phyloP scores from a whole-genome alignment of 2,888 invertebrate genomes.

The Vanessa cardui region DNA sequence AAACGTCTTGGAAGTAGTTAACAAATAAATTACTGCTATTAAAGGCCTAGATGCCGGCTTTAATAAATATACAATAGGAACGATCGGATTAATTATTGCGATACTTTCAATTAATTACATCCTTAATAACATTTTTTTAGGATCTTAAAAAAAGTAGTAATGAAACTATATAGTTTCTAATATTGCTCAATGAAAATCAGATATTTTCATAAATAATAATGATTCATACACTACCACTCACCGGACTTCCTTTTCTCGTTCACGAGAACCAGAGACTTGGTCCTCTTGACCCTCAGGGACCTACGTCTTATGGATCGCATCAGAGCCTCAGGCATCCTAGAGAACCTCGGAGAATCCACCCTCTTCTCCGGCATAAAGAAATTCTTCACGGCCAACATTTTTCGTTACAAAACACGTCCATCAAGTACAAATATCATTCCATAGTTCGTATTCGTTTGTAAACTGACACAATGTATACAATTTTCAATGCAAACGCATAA shows the following conservation, averaged over 20 bases:
- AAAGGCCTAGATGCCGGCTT: not conserved
- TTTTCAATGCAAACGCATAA: slow-evolving; percentile 20
- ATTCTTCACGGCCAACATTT: slow-evolving; percentile 88
- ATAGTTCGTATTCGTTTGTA: slow-evolving; percentile 14
- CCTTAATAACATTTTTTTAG: too few relatives aligned
- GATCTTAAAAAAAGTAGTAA: too few relatives aligned
- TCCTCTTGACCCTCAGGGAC: slow-evolving; percentile 88
- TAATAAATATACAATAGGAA: not conserved
- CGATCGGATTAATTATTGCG: not conserved
- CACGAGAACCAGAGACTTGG: slow-evolving; percentile 88
- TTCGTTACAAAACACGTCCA: slow-evolving; percentile 35
- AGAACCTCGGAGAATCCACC: slow-evolving; percentile 83
- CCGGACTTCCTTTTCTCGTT: slow-evolving; percentile 91
- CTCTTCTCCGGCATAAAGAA: slow-evolving; percentile 87
- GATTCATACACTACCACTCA: slow-evolving; percentile 82
- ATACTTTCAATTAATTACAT: not conserved
- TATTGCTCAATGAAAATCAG: not conserved
- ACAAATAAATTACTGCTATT: slow-evolving; percentile 13
- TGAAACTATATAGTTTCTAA: not conserved
- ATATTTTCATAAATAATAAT: slow-evolving; percentile 27
- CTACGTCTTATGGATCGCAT: slow-evolving; percentile 87
- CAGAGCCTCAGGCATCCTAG: slow-evolving; percentile 88
- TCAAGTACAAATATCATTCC: slow-evolving; percentile 21
- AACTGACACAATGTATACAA: slow-evolving; percentile 16
- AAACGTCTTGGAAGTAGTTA: slow-evolving; percentile 23